Evolutionary conservation across 2,888 invertebrate species (phyloP), one percentile per base, ranked within the genome.

Genomic region (Trissolcus brochymenae): DNA sequence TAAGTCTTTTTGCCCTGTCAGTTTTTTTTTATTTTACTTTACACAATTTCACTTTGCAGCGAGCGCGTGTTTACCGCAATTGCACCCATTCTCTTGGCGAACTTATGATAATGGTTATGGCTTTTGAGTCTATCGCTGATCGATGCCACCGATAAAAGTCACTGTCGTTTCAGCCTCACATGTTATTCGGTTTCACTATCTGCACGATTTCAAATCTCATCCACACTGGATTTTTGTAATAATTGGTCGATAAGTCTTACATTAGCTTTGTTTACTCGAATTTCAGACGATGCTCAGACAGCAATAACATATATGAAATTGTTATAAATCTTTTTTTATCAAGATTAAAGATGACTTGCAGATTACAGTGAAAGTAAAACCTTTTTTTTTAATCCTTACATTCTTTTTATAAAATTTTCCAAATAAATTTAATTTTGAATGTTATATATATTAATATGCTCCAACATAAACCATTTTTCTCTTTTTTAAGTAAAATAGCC

Each of bases 1-100:
- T 64, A 50, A 19, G 25, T 40, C 51, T 73, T 78, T 74, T 70
- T 73, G 68, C 54, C 49, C 53, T 62, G 46, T 35, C 40, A 16
- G 14, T 4, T 46, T 16, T 54, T 55, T 70, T 71, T 71, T 70
- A 59, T 46, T 65, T 64, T 70, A 19, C 64, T 64, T 61, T 60
- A 70, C 70, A 74, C 68, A 72, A 61, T 78, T 76, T 78, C 19
- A 53, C 35, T 49, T 49, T 21, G 40, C 54, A 46, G 6, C 46
- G 7, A 9, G 35, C 64, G 46, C 59, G 35, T 46, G 53, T 68
- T 77, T 56, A 59, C 61, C 61, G 49, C 57, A 65, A 66, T 46
- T 16, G 46, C 16, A 0, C 16, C 64, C 59, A 73, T 68, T 73
- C 68, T 68, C 50, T 46, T n/a, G 19, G 43, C 65, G 35, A 73